Evolutionary conservation across 1,140 invertebrate genomes (phyloP), one percentile per base, ranked within the genome.

Genomic region (Neodiprion virginianus): DNA sequence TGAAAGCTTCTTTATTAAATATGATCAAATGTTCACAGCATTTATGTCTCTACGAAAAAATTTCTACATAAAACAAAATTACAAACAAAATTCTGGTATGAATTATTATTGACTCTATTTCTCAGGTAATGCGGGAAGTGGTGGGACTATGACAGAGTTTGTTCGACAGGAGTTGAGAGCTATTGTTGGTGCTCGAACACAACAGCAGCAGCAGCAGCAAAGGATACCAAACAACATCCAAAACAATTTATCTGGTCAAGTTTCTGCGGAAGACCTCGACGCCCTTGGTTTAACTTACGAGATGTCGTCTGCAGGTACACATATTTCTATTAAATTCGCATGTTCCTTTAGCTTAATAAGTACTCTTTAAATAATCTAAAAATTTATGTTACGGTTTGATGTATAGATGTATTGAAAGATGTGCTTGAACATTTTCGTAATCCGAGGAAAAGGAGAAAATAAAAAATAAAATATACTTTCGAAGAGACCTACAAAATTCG

Each of bases 81-180:
- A 49, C 50, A 28, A 71, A 40, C 48, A 73, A 71, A 48, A 67
- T 69, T 40, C 28, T 40, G 1, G 28, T 40, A 40, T 40, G 28
- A 40, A 1, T 40, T 40, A 40, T 40, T 40, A 40, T 40, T 40
- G 28, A 40, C 28, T 40, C 0, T 70, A 48, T 72, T 70, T 71
- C 48, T 50, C 75, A 88, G 87, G 87, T 77, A 88, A 86, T 50
- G 81, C 83, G 47, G 82, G 83, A 71, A 82, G 80, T 66, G 79
- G 83, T 69, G 87, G 85, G 74, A 87, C 90, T 67, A 93, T 93
- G 53, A 93, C 93, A 9, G 95, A 97, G 86, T 96, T 94, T 88
- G 96, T 97, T 75, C 92, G 95, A 82, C 95, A 97, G 90, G 96
- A 97, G 87, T 89, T 97, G 79, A 91, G 96, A 81, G 95, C 95